Evolutionary conservation across 2,113 vertebrate genomes (phyloP), one percentile per base, ranked within the genome.

Genomic region (Nycticorax nycticorax): DNA sequence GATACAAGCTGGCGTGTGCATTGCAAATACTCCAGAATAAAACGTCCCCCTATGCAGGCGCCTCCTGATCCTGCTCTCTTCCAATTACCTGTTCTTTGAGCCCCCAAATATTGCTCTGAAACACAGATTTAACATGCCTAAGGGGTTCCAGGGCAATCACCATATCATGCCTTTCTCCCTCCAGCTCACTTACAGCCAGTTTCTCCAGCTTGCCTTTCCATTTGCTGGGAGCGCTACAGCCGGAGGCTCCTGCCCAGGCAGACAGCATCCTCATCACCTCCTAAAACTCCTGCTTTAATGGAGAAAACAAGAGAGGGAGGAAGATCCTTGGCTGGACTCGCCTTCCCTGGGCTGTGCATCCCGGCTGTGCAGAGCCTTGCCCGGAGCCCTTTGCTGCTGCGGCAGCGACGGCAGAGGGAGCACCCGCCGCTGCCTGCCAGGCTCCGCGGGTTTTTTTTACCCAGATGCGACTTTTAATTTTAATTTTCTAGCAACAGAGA

Each of bases 371-470:
- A 35, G 47, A 76, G 64, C 69, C 43, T 41, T 41, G 60, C 39
- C 35, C 2, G 1, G 56, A 48, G 56, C 6, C 73, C 62, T 68
- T 87, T 83, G 16, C 48, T 84, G 89, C 89, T 64, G 59, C 63
- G 6, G 53, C 71, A 24, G 73, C 77, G 8, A 97, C 93, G 28
- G 97, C 92, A 96, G 96, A 96, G 97, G 96, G 95, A 96, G 96
- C 96, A 90, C 94, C 57, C 17, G 9, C 50, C 1, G 18, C 77
- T 90, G 80, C 90, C 84, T 69, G 75, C 53, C 33, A 8, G 85
- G 41, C 48, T 14, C 53, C 0, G 9, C 6, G 1, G 18, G 5
- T n/a, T 63, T 28, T 28, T 5, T 5, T 71, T 8, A 41, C 41
- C 69, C 82, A 32, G 56, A 76, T 43, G 35, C 22, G 85, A 16